Percentiles rank a stretch among this genome's conserved stretches.
phyloP scores from a whole-genome alignment of 2,113 vertebrate species.

The Cisticola juncidis region DNA sequence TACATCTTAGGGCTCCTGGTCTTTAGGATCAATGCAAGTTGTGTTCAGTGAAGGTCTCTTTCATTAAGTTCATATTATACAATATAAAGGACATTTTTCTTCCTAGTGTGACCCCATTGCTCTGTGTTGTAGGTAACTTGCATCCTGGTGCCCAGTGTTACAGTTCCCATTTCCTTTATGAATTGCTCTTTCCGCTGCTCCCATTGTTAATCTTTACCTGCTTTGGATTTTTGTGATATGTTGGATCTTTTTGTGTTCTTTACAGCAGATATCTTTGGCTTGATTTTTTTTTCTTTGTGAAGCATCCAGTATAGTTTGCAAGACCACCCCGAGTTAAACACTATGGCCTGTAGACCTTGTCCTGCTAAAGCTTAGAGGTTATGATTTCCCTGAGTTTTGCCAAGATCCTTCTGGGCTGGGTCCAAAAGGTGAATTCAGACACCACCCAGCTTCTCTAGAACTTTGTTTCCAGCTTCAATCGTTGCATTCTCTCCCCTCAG shows the following conservation, averaged over 20 bases:
- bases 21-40: not conserved
- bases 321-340: not conserved
- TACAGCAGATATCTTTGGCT: not conserved
- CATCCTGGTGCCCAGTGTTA: not conserved
- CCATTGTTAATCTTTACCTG: not conserved
- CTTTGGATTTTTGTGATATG: not conserved
- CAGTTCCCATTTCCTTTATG: not conserved
- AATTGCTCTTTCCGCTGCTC: not conserved
- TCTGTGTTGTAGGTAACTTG: not conserved
- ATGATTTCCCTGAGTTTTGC: not conserved
- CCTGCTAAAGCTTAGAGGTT: not conserved
- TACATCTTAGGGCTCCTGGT: not conserved
- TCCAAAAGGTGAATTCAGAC: not conserved
- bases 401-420: not conserved
- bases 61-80: not conserved
- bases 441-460: not conserved
- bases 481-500: not conserved
- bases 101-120: not conserved
- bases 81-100: not conserved
- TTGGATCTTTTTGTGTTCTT: rapidly evolving
- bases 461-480: slow-evolving; percentile 5
- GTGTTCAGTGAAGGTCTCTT: not conserved
- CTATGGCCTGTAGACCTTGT: not conserved
- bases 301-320: not conserved
- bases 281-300: not conserved